These are phyloP conservation scores for Bombus pyrosoma DNA, from an alignment of 1,140 invertebrate genomes.

Conservation along the genomic window DNA sequence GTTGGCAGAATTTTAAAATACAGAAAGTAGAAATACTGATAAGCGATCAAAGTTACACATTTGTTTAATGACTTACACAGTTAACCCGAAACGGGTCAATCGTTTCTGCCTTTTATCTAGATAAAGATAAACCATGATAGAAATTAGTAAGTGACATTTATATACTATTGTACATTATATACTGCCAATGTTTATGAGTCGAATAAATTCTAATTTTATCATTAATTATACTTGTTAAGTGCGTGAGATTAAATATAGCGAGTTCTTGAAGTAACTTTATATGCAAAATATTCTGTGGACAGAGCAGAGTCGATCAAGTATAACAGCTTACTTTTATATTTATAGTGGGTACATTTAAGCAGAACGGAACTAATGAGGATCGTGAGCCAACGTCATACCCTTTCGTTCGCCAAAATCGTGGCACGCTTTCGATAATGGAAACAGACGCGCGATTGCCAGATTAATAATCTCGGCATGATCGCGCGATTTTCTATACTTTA, in stretches of 20 bases:
- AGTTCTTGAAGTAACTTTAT: neutral
- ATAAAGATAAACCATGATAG: neutral
- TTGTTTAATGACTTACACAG: neutral
- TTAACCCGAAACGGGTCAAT: neutral
- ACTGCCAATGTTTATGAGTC: neutral
- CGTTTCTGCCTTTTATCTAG: neutral
- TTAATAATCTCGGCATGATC: neutral
- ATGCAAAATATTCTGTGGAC: neutral
- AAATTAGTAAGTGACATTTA: neutral
- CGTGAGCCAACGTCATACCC: neutral
- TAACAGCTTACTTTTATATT: neutral
- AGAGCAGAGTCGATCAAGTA: neutral
- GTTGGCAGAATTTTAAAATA: neutral
- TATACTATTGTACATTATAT: too few species aligned
- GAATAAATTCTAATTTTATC: neutral
- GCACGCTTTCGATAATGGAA: neutral
- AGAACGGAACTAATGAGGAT: slow-evolving; percentile 50
- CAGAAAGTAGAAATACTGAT: neutral
- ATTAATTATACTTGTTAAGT: neutral
- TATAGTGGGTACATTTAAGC: slow-evolving; percentile 1
- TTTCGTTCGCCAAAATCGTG: slow-evolving; percentile 18
- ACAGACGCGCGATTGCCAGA: neutral
- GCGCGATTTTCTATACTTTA: neutral
- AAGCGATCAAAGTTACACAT: neutral
- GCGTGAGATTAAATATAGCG: neutral